Evolutionary conservation across 1,140 invertebrate genomes (phyloP).

Genomic region (Drosophila repletoides): DNA sequence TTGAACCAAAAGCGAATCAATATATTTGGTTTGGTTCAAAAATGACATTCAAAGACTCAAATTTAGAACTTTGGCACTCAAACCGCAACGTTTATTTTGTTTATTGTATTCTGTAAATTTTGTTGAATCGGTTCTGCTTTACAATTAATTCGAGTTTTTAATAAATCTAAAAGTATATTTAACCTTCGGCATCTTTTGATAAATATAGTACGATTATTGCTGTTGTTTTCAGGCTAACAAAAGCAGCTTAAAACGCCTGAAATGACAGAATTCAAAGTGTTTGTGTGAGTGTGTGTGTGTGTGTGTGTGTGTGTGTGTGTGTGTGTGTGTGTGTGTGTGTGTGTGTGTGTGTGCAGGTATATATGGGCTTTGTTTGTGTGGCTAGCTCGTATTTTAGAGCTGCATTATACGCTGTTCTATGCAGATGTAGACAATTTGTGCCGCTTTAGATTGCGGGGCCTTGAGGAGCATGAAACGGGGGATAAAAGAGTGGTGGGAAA

Average conservation of each 20-base stretch:
- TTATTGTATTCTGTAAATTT: too few species aligned
- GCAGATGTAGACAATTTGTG: conserved; percentile 66
- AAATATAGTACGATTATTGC: too few species aligned
- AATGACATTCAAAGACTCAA: too few species aligned
- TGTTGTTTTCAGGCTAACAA: conserved; percentile 27
- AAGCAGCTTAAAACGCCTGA: conserved; percentile 28
- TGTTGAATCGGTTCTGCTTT: too few species aligned
- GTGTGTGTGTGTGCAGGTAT: conserved; percentile 16
- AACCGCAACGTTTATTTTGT: too few species aligned
- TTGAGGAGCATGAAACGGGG: background rate
- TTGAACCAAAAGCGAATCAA: too few species aligned
- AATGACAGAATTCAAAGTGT: conserved; percentile 22
- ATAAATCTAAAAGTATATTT: conserved; percentile 3
- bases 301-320: background rate
- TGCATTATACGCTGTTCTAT: conserved; percentile 71
- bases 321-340: background rate
- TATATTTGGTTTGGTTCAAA: too few species aligned
- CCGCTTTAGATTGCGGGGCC: conserved; percentile 20
- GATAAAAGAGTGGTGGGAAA: background rate
- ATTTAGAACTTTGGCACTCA: too few species aligned
- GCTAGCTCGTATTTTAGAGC: conserved; percentile 65
- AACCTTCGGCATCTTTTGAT: conserved; percentile 4
- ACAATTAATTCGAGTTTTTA: background rate
- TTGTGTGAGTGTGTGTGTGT: background rate
- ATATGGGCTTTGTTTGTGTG: conserved; percentile 38